phyloP scores from a whole-genome alignment of 2,888 invertebrate genomes.

The Empis stercorea region DNA sequence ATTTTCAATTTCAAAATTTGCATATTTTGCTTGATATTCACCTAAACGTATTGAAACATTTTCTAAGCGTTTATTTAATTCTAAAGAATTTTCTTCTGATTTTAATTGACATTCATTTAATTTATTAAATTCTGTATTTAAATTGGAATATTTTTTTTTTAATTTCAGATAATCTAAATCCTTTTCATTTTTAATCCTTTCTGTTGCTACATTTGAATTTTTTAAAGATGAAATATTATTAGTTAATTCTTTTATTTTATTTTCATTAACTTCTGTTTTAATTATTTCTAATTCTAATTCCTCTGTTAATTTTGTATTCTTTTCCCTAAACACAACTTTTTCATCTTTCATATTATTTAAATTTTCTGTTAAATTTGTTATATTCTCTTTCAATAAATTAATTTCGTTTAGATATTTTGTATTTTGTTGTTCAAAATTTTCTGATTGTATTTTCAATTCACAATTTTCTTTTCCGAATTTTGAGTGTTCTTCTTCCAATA shows the following conservation, averaged over 20 bases:
- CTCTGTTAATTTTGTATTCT: neutral
- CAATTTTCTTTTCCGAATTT: no score
- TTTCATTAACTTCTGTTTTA: no score
- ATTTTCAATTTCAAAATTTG: conserved; percentile 19
- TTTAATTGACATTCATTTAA: conserved; percentile 13
- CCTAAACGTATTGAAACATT: conserved; percentile 11
- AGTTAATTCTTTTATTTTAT: no score
- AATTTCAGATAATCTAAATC: neutral
- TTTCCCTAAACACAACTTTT: neutral
- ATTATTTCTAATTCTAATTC: no score
- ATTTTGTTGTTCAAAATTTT: neutral
- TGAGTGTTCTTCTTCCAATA: no score
- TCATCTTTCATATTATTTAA: neutral
- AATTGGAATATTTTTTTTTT: neutral
- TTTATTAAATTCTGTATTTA: neutral
- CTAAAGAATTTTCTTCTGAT: conserved; percentile 2
- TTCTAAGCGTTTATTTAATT: neutral
- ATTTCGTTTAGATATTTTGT: neutral
- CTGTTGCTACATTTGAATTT: neutral
- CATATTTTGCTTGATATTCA: conserved; percentile 18
- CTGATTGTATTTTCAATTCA: neutral
- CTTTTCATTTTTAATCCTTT: neutral
- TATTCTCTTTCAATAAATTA: neutral
- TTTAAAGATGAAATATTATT: no score
- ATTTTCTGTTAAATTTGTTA: neutral